A percentile compares a stretch with the other conserved stretches of the same genome.
Evolutionary conservation across 2,797 vertebrate species (phyloP).

Genomic region (Setipinna tenuifilis): DNA sequence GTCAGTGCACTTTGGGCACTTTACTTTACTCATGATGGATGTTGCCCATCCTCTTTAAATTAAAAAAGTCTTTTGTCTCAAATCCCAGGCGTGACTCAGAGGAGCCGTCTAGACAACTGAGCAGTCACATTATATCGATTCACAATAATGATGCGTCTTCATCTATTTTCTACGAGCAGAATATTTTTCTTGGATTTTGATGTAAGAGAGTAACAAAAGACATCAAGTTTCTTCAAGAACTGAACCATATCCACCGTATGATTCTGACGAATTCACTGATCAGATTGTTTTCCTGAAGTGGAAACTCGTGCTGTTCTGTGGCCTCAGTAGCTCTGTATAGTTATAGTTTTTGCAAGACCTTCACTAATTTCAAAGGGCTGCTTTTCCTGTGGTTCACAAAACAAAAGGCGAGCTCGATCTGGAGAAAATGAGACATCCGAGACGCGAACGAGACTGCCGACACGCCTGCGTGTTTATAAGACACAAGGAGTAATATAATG

Average conservation of each 20-base stretch:
- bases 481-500: constrained; percentile 45
- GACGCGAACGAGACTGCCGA: constrained; percentile 36
- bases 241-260: background rate
- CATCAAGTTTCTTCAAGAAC: background rate
- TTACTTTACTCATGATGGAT: background rate
- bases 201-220: background rate
- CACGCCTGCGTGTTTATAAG: constrained; percentile 49
- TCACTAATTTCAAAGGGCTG: constrained; percentile 32
- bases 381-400: constrained; percentile 41
- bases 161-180: background rate
- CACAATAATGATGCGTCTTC: background rate
- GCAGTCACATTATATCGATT: background rate
- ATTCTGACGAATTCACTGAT: background rate
- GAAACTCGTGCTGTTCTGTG: background rate
- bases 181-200: background rate
- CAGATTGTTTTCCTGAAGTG: background rate
- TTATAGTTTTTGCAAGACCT: constrained; percentile 30
- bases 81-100: background rate
- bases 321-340: background rate
- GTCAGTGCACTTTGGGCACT: background rate
- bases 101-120: background rate
- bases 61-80: background rate
- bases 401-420: constrained; percentile 29
- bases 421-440: constrained; percentile 43
- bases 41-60: constrained; percentile 1